Evolutionary conservation across 2,888 invertebrate species (phyloP).

Genomic region (Dolomedes plantarius): DNA sequence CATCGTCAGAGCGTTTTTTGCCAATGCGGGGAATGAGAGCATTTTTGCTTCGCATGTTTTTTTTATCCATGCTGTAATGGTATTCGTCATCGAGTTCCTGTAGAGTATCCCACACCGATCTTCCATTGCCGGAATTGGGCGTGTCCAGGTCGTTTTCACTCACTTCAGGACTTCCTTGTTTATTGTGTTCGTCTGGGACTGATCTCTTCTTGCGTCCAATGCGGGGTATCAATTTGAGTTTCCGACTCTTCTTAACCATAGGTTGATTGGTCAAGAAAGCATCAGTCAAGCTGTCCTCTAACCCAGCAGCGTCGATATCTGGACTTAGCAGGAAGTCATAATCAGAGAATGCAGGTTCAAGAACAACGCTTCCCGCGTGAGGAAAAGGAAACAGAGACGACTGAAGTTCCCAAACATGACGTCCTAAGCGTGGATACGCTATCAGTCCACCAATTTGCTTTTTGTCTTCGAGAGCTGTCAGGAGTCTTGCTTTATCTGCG

Average conservation of each 20-base stretch:
- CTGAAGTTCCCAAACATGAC: constrained; percentile 25
- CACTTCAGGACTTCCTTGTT: not conserved
- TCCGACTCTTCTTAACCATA: not conserved
- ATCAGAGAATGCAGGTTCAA: constrained; percentile 19
- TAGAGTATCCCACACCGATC: not conserved
- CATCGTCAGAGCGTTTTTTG: constrained; percentile 39
- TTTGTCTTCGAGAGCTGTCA: constrained; percentile 28
- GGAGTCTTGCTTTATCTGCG: constrained; percentile 35
- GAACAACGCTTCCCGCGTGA: constrained; percentile 48
- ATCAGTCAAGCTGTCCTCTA: not conserved
- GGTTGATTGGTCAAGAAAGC: not conserved
- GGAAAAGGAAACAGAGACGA: constrained; percentile 72
- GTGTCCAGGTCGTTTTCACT: not conserved
- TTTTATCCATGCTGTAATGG: constrained; percentile 10
- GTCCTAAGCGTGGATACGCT: constrained; percentile 50
- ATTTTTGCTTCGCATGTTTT: constrained; percentile 52
- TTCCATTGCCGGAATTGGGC: not conserved
- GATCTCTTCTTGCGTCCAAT: constrained; percentile 67
- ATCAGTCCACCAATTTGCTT: constrained; percentile 26
- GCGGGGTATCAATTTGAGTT: constrained; percentile 36
- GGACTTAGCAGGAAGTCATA: constrained; percentile 19
- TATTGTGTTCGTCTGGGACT: constrained; percentile 17
- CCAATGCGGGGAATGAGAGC: constrained; percentile 57
- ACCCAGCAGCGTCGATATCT: not conserved
- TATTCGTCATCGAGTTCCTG: constrained; percentile 27